Conservation (phyloP, 2,797 vertebrate genomes). For the Sternarchorhynchus goeldii region DNA sequence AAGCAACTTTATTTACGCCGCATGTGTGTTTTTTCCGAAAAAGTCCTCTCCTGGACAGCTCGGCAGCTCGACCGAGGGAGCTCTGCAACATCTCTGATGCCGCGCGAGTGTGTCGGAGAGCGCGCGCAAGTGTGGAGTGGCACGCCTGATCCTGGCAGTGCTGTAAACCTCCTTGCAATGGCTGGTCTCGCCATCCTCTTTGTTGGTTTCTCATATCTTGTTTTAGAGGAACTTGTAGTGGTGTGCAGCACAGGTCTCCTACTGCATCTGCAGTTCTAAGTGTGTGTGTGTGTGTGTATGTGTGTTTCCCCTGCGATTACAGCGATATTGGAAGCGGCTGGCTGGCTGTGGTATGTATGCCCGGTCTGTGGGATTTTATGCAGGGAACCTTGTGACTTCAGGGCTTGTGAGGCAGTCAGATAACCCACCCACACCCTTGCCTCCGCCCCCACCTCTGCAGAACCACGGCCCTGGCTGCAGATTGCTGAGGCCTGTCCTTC, state of each 20-base stretch:
- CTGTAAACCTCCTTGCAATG: slow-evolving; percentile 4
- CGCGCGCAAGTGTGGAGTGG: background rate
- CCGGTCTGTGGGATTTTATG: slow-evolving; percentile 33
- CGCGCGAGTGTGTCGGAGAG: background rate
- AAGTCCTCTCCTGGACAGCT: background rate
- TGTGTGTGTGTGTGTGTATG: background rate
- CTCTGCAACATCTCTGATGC: background rate
- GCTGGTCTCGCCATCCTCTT: background rate
- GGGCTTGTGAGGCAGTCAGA: slow-evolving; percentile 35
- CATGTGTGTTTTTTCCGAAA: slow-evolving; percentile 15
- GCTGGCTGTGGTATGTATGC: slow-evolving; percentile 13
- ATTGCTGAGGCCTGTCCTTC: slow-evolving; percentile 42
- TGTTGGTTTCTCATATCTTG: slow-evolving; percentile 17
- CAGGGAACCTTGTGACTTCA: slow-evolving; percentile 32
- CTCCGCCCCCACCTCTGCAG: slow-evolving; percentile 18
- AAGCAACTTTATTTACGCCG: slow-evolving; percentile 30
- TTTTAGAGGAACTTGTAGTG: slow-evolving; percentile 6
- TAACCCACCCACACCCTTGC: slow-evolving; percentile 9
- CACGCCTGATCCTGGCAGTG: slow-evolving; percentile 24
- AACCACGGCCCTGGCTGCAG: slow-evolving; percentile 6
- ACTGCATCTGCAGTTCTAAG: background rate
- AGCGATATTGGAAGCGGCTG: slow-evolving; percentile 36
- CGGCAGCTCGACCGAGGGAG: no score
- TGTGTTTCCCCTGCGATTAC: background rate
- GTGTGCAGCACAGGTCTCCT: background rate